Evolutionary conservation across 1,140 invertebrate species (phyloP), one percentile per base, ranked within the genome.

Genomic region (Prorops nasuta): DNA sequence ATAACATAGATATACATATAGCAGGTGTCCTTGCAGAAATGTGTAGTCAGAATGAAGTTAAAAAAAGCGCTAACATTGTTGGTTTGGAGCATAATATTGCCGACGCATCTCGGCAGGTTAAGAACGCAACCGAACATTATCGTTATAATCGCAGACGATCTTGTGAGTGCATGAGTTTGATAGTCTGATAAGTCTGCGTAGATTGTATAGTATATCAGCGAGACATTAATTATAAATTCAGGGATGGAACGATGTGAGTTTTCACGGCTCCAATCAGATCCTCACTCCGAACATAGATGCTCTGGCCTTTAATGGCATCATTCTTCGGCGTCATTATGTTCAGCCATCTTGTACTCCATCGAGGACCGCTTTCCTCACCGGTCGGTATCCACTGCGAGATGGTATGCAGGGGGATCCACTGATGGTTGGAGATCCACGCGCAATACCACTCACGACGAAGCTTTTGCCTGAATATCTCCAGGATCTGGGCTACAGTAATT

Each of bases 181-280:
- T 28, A n/a, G n/a, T n/a, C n/a, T n/a, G n/a, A 28, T 28, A 28
- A 28, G 24, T 28, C 10, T 28, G 4, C 10, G 4, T 28, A 6
- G 4, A 6, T 28, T 28, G 24, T 28, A 28, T 28, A n/a, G n/a
- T n/a, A 45, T 46, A 36, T 36, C 24, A 21, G 41, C 16, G 14
- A 37, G 18, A 44, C 17, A 37, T 28, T 28, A 6, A 4, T 28
- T 28, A 28, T 28, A 24, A 15, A 51, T 61, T 53, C 24, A 88
- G 85, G 86, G 86, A 1, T 87, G 83, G 81, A 86, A 87, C 66
- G 86, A 89, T 66, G 82, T 88, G 2, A 81, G 86, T 54, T 89
- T 87, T 61, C 86, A 88, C 58, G 87, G 87, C 1, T 81, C 83
- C 1, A 66, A 82, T 43, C 78, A 88, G 66, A 83, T 87, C 58